A percentile compares a stretch with the other conserved stretches of the same genome.
Conservation (phyloP, 2,797 vertebrate species). For the Coluber constrictor region DNA sequence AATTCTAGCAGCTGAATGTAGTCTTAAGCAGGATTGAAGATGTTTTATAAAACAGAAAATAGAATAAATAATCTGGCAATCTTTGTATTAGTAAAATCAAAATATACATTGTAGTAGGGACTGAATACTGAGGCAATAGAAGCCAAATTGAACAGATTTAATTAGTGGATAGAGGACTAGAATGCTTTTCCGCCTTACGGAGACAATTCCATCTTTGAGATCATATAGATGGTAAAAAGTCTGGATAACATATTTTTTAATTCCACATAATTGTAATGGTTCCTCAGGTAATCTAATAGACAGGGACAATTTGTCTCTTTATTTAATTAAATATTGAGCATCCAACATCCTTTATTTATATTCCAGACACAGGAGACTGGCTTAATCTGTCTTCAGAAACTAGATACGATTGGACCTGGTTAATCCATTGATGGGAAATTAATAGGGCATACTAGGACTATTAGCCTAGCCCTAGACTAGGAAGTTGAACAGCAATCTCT, state of each 20-base stretch:
- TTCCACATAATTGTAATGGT: constrained; percentile 11
- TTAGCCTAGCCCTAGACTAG: neutral
- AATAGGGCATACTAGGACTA: neutral
- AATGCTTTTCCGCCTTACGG: neutral
- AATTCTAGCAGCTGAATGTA: neutral
- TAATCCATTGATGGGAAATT: neutral
- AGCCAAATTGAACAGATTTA: neutral
- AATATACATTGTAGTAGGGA: neutral
- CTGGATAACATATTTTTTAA: constrained; percentile 2
- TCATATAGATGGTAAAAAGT: neutral
- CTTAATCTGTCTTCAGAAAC: neutral
- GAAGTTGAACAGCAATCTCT: neutral
- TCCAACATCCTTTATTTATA: constrained; percentile 1
- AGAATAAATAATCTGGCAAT: neutral
- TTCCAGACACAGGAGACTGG: constrained; percentile 10
- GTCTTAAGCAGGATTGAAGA: neutral
- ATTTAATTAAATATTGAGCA: constrained; percentile 13
- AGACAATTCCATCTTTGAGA: neutral
- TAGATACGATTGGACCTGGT: neutral
- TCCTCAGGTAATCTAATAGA: constrained; percentile 10
- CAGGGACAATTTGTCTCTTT: constrained; percentile 10
- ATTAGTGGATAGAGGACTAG: neutral
- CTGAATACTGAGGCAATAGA: neutral
- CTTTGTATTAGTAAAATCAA: neutral
- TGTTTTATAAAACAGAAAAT: neutral